Percentiles rank a stretch among this genome's conserved stretches.
These are phyloP conservation scores for Sebastes hubbsi DNA, from an alignment of 2,797 vertebrate genomes.

Conservation along the genomic window DNA sequence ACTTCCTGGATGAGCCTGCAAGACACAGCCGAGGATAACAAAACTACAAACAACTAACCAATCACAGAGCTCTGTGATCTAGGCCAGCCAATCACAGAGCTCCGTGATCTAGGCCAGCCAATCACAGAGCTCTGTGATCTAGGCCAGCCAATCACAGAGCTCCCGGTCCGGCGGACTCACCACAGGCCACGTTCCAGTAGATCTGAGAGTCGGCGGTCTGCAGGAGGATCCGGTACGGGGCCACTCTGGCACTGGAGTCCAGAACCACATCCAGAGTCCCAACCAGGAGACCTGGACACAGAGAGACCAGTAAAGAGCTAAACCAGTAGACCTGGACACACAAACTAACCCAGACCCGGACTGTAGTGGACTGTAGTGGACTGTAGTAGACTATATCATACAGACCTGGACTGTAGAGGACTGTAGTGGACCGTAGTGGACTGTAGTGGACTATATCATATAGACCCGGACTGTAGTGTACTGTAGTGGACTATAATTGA, in stretches of 20 bases:
- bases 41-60: neutral
- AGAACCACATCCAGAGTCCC: constrained; percentile 96
- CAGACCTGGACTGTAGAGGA: too few species aligned
- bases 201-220: constrained; percentile 95
- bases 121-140: constrained; percentile 90
- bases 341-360: too few species aligned
- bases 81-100: constrained; percentile 35
- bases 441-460: too few species aligned
- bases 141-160: constrained; percentile 34
- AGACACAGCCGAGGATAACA: neutral
- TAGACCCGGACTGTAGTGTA: too few species aligned
- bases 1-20: constrained; percentile 91
- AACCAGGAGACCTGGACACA: constrained; percentile 77
- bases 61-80: constrained; percentile 88
- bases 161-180: constrained; percentile 74
- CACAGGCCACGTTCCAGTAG: constrained; percentile 95
- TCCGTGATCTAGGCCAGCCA: too few species aligned
- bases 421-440: too few species aligned
- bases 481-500: too few species aligned
- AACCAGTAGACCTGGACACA: neutral
- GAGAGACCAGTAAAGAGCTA: neutral
- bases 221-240: constrained; percentile 95
- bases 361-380: too few species aligned
- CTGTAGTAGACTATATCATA: too few species aligned
- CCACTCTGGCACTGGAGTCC: constrained; percentile 95